Evolutionary conservation across 2,888 invertebrate species (phyloP).

Genomic region (Ennomos fuscantarius): DNA sequence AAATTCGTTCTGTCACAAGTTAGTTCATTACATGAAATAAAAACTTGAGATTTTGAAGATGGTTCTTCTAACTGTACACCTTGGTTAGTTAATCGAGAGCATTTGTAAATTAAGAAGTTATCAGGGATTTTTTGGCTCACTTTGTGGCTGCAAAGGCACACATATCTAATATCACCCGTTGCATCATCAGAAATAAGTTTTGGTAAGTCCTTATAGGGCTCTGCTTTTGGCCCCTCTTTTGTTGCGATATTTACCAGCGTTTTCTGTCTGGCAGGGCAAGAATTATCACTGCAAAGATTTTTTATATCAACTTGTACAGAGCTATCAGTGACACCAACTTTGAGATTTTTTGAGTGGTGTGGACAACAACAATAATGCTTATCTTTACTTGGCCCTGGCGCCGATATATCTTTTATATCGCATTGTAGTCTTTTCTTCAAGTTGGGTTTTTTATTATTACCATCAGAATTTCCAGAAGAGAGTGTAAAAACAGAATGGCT

Average conservation of each 20-base stretch:
- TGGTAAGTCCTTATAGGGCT: constrained; percentile 38
- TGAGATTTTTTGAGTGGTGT: constrained; percentile 51
- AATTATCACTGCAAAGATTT: constrained; percentile 36
- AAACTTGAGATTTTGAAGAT: constrained; percentile 29
- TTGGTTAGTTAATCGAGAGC: constrained; percentile 56
- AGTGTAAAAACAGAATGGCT: constrained; percentile 79
- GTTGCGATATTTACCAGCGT: neutral
- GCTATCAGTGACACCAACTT: constrained; percentile 61
- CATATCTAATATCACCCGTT: constrained; percentile 62
- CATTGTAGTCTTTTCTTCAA: constrained; percentile 57
- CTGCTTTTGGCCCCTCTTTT: constrained; percentile 30
- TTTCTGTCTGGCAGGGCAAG: constrained; percentile 27
- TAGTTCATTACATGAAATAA: constrained; percentile 23
- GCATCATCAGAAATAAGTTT: constrained; percentile 44
- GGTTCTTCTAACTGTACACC: constrained; percentile 45
- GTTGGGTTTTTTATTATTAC: constrained; percentile 54
- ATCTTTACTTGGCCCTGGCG: constrained; percentile 53
- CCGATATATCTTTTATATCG: constrained; percentile 50
- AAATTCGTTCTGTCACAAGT: constrained; percentile 11
- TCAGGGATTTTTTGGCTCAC: constrained; percentile 51
- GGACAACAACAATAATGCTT: constrained; percentile 65
- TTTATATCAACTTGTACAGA: constrained; percentile 68
- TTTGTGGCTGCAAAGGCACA: constrained; percentile 65
- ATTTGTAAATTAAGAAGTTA: constrained; percentile 66
- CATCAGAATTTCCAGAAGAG: constrained; percentile 68